Evolutionary conservation across 1,140 invertebrate species (phyloP).

Genomic region (Zeugodacus cucurbitae): DNA sequence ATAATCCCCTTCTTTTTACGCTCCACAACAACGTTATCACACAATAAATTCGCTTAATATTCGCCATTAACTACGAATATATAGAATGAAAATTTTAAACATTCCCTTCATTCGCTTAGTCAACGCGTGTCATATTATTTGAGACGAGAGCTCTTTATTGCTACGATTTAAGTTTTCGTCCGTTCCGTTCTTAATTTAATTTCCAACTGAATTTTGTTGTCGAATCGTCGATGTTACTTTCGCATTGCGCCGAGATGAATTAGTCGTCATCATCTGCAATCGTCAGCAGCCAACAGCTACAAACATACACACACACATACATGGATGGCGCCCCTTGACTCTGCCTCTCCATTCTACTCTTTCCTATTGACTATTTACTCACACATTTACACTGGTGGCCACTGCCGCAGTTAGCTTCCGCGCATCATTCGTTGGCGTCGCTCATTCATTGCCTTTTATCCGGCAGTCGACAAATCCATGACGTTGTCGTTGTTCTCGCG

Average conservation of each 20-base stretch:
- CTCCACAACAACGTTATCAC: not conserved
- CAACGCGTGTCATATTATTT: not conserved
- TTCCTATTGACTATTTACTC: not conserved
- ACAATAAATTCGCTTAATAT: not conserved
- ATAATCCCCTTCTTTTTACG: not conserved
- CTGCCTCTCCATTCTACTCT: not conserved
- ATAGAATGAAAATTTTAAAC: not conserved
- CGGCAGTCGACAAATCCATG: not conserved
- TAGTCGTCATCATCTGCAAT: slow-evolving; percentile 1
- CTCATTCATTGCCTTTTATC: not conserved
- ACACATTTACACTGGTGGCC: not conserved
- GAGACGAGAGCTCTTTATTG: not conserved
- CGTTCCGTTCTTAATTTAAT: slow-evolving; percentile 44
- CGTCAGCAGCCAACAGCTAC: not conserved
- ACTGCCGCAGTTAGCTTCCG: no score
- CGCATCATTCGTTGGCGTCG: not conserved
- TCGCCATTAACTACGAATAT: not conserved
- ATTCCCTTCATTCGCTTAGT: not conserved
- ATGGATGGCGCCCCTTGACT: not conserved
- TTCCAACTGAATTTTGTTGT: slow-evolving; percentile 44
- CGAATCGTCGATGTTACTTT: slow-evolving; percentile 15
- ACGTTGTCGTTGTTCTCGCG: not conserved
- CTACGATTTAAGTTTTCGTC: not conserved
- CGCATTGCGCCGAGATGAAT: slow-evolving; percentile 14
- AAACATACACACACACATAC: not conserved